Evolutionary conservation across 2,888 invertebrate genomes (phyloP).

Genomic region (Callinectes sapidus): DNA sequence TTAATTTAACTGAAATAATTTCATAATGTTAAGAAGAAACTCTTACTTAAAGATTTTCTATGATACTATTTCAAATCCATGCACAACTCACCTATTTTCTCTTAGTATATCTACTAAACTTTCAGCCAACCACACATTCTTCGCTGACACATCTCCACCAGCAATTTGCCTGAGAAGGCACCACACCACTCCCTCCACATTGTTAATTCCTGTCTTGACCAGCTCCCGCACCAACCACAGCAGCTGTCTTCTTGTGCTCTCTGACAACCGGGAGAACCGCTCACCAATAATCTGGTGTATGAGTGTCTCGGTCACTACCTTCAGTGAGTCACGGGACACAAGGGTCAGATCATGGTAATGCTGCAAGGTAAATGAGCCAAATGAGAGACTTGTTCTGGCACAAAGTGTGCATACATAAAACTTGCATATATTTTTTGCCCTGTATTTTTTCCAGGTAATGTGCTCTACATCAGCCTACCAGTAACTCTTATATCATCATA

Average conservation of each 20-base stretch:
- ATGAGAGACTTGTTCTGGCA: background rate
- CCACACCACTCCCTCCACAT: constrained; percentile 92
- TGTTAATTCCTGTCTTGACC: constrained; percentile 90
- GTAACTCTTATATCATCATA: background rate
- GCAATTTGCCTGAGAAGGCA: constrained; percentile 94
- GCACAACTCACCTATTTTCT: constrained; percentile 81
- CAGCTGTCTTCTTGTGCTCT: constrained; percentile 87
- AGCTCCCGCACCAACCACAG: constrained; percentile 86
- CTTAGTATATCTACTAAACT: constrained; percentile 92
- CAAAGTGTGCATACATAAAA: background rate
- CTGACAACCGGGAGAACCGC: constrained; percentile 90
- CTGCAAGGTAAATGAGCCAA: constrained; percentile 75
- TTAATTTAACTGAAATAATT: background rate
- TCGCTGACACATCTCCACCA: constrained; percentile 92
- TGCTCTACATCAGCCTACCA: background rate
- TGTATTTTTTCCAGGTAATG: background rate
- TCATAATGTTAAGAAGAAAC: background rate
- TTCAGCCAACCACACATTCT: constrained; percentile 92
- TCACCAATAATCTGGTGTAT: constrained; percentile 91
- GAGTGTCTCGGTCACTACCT: constrained; percentile 84
- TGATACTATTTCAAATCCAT: background rate
- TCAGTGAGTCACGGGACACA: constrained; percentile 91
- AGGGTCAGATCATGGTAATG: constrained; percentile 94
- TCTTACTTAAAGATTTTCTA: background rate
- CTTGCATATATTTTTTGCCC: background rate